phyloP scores from a whole-genome alignment of 2,113 vertebrate species.

The Diphyllodes magnificus region DNA sequence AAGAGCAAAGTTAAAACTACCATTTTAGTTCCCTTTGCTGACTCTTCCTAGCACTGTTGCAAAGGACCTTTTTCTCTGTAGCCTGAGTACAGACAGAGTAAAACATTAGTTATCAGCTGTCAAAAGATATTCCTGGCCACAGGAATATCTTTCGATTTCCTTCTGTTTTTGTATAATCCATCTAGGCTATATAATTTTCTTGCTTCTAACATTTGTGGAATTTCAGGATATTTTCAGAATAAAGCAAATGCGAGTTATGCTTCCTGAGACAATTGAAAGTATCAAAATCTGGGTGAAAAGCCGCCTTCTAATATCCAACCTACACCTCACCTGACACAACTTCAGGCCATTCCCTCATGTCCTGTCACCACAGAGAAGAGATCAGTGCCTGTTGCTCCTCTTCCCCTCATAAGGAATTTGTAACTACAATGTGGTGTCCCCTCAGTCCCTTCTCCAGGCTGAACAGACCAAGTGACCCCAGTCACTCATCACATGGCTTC shows the following conservation, averaged over 20 bases:
- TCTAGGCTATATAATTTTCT: not conserved
- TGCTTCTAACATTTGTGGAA: not conserved
- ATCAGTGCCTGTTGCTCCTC: not conserved
- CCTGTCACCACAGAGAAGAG: not conserved
- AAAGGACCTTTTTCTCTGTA: not conserved
- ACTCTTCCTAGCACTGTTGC: not conserved
- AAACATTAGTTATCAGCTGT: not conserved
- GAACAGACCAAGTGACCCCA: not conserved
- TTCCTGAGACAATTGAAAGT: not conserved
- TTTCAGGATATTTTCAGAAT: not conserved
- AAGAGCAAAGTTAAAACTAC: not conserved
- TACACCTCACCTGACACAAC: not conserved
- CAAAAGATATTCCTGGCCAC: not conserved
- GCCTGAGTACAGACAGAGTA: not conserved
- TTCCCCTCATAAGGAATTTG: not conserved
- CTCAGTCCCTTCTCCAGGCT: not conserved
- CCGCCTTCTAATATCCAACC: not conserved
- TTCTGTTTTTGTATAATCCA: not conserved
- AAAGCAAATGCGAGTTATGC: not conserved
- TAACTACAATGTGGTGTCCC: not conserved
- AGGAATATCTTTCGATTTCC: not conserved
- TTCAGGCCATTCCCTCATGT: not conserved
- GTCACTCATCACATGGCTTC: rapidly evolving
- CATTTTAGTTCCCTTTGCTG: not conserved
- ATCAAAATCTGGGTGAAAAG: not conserved